These are phyloP conservation scores for Pyrgilauda ruficollis DNA, from an alignment of 2,113 vertebrate species.

Conservation along the genomic window DNA sequence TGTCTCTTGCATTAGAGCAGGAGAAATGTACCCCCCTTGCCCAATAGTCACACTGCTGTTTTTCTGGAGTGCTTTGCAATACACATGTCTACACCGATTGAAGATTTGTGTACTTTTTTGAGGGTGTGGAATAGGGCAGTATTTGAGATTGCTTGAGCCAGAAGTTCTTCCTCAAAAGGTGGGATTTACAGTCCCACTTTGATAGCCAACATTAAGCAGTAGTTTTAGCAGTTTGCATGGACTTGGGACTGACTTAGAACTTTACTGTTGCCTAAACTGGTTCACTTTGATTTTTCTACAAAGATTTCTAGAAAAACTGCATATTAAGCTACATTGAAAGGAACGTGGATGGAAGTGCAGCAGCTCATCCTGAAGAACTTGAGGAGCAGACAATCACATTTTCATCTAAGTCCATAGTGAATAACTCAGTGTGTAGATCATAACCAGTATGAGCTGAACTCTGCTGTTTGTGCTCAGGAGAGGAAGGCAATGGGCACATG, in stretches of 20 bases:
- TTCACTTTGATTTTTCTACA: background rate
- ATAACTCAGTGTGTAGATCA: background rate
- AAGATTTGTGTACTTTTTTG: background rate
- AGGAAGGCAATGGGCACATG: rapidly evolving
- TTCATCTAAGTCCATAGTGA: background rate
- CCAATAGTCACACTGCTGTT: background rate
- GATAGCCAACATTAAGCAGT: background rate
- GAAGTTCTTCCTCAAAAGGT: background rate
- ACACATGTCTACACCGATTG: background rate
- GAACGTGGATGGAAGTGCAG: background rate
- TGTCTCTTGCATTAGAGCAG: background rate
- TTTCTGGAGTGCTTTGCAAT: background rate
- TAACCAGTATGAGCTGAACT: background rate
- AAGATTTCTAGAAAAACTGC: background rate
- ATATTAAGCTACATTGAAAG: background rate
- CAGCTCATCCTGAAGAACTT: background rate
- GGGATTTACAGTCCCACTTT: background rate
- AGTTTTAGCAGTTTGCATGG: background rate
- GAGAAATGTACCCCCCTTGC: background rate
- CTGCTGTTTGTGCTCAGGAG: background rate
- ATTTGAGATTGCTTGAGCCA: background rate
- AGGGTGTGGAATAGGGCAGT: background rate
- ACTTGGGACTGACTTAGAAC: background rate
- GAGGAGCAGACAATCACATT: background rate
- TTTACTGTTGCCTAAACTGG: background rate